Base-by-base conservation (phyloP, 2,888 invertebrate genomes). In the Cantharis lateralis region DNA sequence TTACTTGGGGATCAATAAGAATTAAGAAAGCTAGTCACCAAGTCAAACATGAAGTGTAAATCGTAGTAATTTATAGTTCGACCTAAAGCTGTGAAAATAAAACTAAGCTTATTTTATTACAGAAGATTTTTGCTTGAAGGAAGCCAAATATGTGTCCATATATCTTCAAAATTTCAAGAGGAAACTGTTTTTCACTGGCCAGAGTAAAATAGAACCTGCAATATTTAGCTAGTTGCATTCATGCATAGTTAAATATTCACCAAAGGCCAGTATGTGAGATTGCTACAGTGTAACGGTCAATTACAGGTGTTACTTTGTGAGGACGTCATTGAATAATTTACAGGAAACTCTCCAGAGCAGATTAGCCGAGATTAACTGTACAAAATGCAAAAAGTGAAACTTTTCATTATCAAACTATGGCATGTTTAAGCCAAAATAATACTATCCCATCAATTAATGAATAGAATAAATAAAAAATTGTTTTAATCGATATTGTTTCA, bases 361-460 rank as follows among this genome's bases (percentile, higher is more conserved):
- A 84, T 84, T 83, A 84, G 78, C 80, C 79, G 82, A 77, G 82
- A 81, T 82, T 82, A 82, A 82, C 81, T 79, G 79, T 80, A 80
- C 81, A 81, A 81, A 80, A 82, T n/a, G 7, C n/a, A 48, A 48
- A 48, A 48, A n/a, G 13, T n/a, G n/a, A 48, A 48, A 48, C 5
- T 48, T 48, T 11, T 32, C 32, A 13, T 28, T 28, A 28, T 3
- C 10, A 28, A 10, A 10, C 26, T 28, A 28, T 10, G 3, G 26
- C 32, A 11, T 32, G 11, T 32, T 13, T 32, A 32, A 32, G 13
- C 32, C 32, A 32, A 3, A 13, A 32, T 32, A 32, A 11, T 32
- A 13, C 0, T 13, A 13, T 32, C 3, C 11, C 13, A 13, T 32
- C 13, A 32, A 32, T 32, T 32, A 32, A 32, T 28, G 10, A 10